Percentiles rank a stretch among this genome's conserved stretches.
phyloP scores from a whole-genome alignment of 2,797 vertebrate genomes.

The Enteromius paludinosus region DNA sequence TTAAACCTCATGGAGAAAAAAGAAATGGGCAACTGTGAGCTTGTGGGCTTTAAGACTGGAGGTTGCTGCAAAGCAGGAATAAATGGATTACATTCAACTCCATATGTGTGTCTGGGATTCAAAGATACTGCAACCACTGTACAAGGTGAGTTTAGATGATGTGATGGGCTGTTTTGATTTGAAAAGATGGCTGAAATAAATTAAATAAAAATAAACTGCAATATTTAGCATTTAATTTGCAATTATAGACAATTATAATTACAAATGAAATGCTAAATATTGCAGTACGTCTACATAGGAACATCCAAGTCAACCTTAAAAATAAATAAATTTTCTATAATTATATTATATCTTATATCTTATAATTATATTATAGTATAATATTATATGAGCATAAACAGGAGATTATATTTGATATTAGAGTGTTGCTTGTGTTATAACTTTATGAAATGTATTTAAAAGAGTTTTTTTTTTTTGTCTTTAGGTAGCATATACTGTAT shows the following conservation, averaged over 20 bases:
- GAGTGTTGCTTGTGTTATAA: neutral
- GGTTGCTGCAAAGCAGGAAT: constrained; percentile 82
- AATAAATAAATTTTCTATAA: neutral
- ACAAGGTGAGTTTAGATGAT: constrained; percentile 85
- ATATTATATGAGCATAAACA: neutral
- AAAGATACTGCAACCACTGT: constrained; percentile 88
- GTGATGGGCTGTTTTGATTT: constrained; percentile 2
- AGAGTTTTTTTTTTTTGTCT: neutral
- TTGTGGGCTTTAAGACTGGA: constrained; percentile 78
- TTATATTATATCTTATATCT: too few relatives aligned
- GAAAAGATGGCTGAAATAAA: constrained; percentile 55
- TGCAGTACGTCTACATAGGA: neutral
- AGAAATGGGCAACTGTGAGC: constrained; percentile 75
- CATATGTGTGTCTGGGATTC: constrained; percentile 92
- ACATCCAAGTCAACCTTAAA: neutral
- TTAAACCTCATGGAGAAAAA: constrained; percentile 90
- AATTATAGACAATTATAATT: neutral
- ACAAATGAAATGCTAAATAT: neutral
- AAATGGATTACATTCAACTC: constrained; percentile 80
- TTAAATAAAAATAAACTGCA: too few relatives aligned
- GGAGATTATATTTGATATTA: neutral
- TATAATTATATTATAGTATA: too few relatives aligned
- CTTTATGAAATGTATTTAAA: neutral
- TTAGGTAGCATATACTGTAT: neutral
- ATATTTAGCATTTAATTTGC: too few relatives aligned